Base-by-base conservation (phyloP, 2,797 vertebrate genomes). In the Mallotus villosus region DNA sequence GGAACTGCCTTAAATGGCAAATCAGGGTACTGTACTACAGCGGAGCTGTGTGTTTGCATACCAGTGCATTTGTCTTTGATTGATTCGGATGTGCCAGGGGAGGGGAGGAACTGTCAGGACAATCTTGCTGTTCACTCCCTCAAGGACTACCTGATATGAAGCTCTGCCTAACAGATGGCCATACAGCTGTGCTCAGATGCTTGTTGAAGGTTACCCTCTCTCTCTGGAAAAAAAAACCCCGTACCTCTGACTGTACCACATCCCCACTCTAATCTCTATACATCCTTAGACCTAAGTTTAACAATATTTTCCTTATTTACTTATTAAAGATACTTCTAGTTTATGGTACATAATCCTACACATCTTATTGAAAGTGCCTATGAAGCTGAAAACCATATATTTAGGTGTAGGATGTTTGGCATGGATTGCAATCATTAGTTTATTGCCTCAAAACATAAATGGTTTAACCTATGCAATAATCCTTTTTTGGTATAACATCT, bases 151-250 rank as follows among this genome's bases (percentile, higher is more conserved):
- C 75, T 68, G 66, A 46, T 66, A 51, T 72, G 37, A 25, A 70
- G 72, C 65, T 73, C 78, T 78, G 63, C 75, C 57, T 24, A 83
- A 75, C 84, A 89, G 86, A 89, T 85, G 89, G 79, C 25, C 53
- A 55, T 67, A 73, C 83, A 83, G 80, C 79, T 88, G 85, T 82
- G 75, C 68, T 82, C 70, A 51, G 74, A 66, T 81, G 74, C 81
- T 74, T 59, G 64, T 55, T 78, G 68, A 85, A 88, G 80, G 85
- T 87, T 82, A 81, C 46, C 63, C 71, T 83, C 74, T 80, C 58
- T 57, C 71, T 81, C 57, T 17, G 11, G 66, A 78, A 80, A 70
- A 67, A 78, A 80, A 70, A 53, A 61, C 74, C 63, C 24, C 66
- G 19, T 19, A 55, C 51, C 51, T 4, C 27, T 68, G 21, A 49